These are phyloP conservation scores for Sphyrna mokarran DNA, from an alignment of 2,113 vertebrate species.

Conservation along the genomic window DNA sequence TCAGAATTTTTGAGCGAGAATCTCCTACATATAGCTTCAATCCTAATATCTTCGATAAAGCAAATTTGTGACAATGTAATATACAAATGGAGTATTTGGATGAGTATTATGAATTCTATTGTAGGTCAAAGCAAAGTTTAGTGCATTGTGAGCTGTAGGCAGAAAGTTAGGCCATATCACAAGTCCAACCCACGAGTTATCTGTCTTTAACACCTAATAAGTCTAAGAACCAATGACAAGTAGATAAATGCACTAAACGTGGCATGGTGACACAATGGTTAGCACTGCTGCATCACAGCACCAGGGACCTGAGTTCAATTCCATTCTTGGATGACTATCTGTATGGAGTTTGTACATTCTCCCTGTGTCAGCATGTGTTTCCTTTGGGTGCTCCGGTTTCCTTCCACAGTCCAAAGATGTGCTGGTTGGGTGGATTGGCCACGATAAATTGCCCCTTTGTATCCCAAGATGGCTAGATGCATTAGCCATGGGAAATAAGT, in stretches of 20 bases:
- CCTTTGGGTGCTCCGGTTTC: no score
- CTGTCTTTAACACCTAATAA: background rate
- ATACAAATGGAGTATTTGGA: background rate
- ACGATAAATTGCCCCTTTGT: no score
- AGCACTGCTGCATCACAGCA: no score
- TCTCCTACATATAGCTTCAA: background rate
- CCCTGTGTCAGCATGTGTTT: no score
- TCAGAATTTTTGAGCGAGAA: background rate
- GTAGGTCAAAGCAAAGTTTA: background rate
- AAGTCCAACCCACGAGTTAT: background rate
- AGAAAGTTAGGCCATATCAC: background rate
- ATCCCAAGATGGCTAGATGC: no score
- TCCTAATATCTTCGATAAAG: background rate
- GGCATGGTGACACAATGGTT: no score
- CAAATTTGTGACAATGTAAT: background rate
- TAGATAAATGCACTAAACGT: background rate
- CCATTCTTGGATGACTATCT: no score
- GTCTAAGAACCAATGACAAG: background rate
- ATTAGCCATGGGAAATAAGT: no score
- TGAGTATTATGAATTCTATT: background rate
- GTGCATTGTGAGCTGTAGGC: background rate
- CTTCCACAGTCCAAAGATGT: no score
- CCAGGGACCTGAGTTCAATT: no score
- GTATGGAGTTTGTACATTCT: no score
- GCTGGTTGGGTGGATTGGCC: no score